Evolutionary conservation across 2,113 vertebrate genomes (phyloP).

Genomic region (Thunnus maccoyii): DNA sequence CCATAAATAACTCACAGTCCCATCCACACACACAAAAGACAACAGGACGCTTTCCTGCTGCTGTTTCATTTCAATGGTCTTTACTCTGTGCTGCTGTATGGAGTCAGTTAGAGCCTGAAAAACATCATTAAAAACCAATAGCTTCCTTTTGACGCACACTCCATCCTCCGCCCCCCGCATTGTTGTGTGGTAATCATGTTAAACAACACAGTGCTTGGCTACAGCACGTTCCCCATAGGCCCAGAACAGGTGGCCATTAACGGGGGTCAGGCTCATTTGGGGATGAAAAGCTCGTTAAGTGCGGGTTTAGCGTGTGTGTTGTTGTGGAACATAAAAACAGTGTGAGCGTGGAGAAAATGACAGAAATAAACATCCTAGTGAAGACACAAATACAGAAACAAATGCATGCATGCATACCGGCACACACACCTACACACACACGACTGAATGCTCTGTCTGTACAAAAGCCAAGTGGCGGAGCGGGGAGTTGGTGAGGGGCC

Average conservation of each 20-base stretch:
- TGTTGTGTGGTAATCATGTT: slow-evolving; percentile 63
- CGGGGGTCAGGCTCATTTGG: slow-evolving; percentile 54
- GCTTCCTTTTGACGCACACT: slow-evolving; percentile 53
- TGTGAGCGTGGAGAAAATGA: neutral
- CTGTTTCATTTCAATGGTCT: slow-evolving; percentile 47
- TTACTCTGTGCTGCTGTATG: slow-evolving; percentile 12
- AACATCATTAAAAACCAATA: slow-evolving; percentile 78
- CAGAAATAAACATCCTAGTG: neutral
- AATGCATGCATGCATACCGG: neutral
- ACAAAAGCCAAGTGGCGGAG: slow-evolving; percentile 40
- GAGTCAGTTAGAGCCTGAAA: slow-evolving; percentile 54
- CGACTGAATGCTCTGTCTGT: slow-evolving; percentile 19
- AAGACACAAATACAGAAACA: slow-evolving; percentile 3
- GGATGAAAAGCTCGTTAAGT: slow-evolving; percentile 59
- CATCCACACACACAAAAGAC: slow-evolving; percentile 62
- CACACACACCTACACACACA: slow-evolving; percentile 11
- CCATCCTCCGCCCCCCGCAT: slow-evolving; percentile 23
- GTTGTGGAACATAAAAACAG: slow-evolving; percentile 6
- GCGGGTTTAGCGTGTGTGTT: slow-evolving; percentile 30
- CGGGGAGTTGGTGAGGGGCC: slow-evolving; percentile 45
- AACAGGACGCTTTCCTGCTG: slow-evolving; percentile 55
- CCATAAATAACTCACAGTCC: slow-evolving; percentile 70
- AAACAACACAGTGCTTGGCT: slow-evolving; percentile 65
- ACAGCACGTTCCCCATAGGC: slow-evolving; percentile 56
- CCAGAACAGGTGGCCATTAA: slow-evolving; percentile 74